phyloP scores from a whole-genome alignment of 1,140 invertebrate species.

The Steinernema feltiae region DNA sequence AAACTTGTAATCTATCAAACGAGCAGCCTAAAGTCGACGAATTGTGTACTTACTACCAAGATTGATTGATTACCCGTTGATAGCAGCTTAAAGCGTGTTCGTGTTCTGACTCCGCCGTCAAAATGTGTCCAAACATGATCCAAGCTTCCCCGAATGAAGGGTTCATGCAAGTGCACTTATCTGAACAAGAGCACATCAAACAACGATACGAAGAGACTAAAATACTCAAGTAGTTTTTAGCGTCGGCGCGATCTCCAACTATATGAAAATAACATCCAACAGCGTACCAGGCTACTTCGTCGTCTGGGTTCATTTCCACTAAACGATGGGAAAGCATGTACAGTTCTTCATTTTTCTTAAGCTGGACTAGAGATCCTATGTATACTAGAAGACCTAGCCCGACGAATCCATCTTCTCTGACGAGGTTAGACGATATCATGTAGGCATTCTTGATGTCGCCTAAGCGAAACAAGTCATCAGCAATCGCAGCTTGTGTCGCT shows the following conservation, averaged over 20 bases:
- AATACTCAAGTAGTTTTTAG: constrained; percentile 47
- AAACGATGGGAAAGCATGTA: constrained; percentile 15
- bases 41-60: background rate
- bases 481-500: background rate
- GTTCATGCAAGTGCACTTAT: constrained; percentile 48
- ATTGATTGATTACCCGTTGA: constrained; percentile 40
- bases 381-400: constrained; percentile 18
- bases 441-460: constrained; percentile 17
- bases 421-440: background rate
- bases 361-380: constrained; percentile 3
- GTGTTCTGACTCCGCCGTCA: constrained; percentile 46
- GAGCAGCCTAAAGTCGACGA: constrained; percentile 39
- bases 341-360: background rate
- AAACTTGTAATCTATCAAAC: constrained; percentile 45
- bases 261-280: constrained; percentile 48
- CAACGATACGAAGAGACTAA: constrained; percentile 13
- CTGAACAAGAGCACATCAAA: constrained; percentile 27
- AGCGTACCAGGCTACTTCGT: constrained; percentile 25
- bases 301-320: constrained; percentile 19
- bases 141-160: constrained; percentile 46
- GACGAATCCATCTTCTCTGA: constrained; percentile 15
- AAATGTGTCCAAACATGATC: constrained; percentile 47
- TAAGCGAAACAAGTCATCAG: background rate
- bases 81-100: constrained; percentile 52
- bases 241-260: constrained; percentile 35